Evolutionary conservation across 2,888 invertebrate species (phyloP), one percentile per base, ranked within the genome.

Genomic region (Apantesis nais): DNA sequence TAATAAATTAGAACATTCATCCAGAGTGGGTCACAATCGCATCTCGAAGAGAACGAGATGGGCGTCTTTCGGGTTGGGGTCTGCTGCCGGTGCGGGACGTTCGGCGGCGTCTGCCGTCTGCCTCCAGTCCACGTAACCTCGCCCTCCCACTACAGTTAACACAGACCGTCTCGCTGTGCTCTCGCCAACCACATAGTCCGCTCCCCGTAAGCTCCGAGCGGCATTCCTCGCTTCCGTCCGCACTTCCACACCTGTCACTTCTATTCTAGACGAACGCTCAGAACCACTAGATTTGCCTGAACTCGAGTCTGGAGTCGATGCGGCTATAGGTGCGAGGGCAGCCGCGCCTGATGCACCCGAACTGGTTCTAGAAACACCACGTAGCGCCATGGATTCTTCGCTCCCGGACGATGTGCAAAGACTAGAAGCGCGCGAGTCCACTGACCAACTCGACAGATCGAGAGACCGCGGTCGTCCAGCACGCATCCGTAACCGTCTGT

Each of bases 21-120:
- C 60, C 71, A 73, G 65, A 69, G 25, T 66, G 67, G 84, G 89
- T 93, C 92, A 94, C 91, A 93, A 89, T 66, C 95, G 90, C 93
- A 92, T 94, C 83, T 99, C 98, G 98, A 98, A 98, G 66, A 98
- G 96, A 76, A 98, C 97, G 85, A 98, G 97, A 92, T 98, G 98
- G 25, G 98, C 98, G 95, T 98, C 98, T 85, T 96, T 97, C 75
- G 97, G 97, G 89, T 98, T 98, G 64, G 97, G 97, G 74, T 97
- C 97, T 65, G 96, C 96, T 60, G 96, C 94, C 62, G 94, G 92
- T 68, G 92, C 91, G 12, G 95, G 93, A 44, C 96, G 93, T 79
- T 96, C 96, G 2, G 95, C 93, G 39, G 96, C 94, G 87, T 97
- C 96, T 84, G 97, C 96, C 29, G 97, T 96, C 84, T 97, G 97